These are phyloP conservation scores for Harlomillsia oculata DNA, from an alignment of 1,140 invertebrate species.

Conservation along the genomic window DNA sequence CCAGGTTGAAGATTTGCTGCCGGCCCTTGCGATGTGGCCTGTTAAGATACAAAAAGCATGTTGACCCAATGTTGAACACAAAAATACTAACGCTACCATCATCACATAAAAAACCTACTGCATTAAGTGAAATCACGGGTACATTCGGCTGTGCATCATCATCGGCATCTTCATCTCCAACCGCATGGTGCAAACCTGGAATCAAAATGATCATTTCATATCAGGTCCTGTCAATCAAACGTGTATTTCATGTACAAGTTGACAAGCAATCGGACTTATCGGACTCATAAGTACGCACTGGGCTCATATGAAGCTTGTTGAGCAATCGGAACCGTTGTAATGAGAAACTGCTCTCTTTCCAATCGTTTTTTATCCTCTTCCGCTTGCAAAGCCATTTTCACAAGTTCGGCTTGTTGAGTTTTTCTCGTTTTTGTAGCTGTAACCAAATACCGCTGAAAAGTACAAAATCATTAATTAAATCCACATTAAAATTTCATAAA, in stretches of 20 bases:
- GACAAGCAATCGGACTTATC: background rate
- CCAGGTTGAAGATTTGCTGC: background rate
- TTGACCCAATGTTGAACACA: conserved; percentile 1
- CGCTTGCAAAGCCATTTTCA: conserved; percentile 84
- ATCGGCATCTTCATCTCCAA: conserved; percentile 76
- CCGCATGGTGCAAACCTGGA: conserved; percentile 58
- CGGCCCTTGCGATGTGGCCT: background rate
- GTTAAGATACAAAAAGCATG: background rate
- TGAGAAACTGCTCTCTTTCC: conserved; percentile 89
- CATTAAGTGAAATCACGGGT: conserved; percentile 14
- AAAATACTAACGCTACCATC: too few relatives aligned
- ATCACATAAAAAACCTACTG: background rate
- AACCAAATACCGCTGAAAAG: conserved; percentile 77
- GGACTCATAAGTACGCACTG: conserved; percentile 42
- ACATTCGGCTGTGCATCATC: conserved; percentile 41
- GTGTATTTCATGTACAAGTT: background rate
- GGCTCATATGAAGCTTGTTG: conserved; percentile 92
- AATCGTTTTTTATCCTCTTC: conserved; percentile 90
- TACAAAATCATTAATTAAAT: background rate
- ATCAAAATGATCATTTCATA: conserved; percentile 8
- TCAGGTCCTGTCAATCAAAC: too few relatives aligned
- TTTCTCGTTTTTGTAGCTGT: conserved; percentile 96
- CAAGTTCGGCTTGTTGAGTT: conserved; percentile 97
- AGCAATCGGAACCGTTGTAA: conserved; percentile 93
- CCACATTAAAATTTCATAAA: background rate